Conservation (phyloP, 2,888 invertebrate species). For the Platycheirus albimanus region DNA sequence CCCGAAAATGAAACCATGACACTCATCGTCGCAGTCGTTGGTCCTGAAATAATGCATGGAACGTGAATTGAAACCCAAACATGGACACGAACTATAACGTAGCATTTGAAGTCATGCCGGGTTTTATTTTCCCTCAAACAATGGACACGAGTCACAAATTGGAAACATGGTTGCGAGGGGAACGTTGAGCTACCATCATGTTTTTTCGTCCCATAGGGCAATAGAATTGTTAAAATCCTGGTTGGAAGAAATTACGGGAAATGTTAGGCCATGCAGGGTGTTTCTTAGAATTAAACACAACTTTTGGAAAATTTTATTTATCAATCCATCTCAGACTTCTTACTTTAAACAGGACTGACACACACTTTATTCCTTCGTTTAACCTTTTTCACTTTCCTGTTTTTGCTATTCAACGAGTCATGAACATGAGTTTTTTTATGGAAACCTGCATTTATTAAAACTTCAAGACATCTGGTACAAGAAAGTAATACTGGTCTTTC, state of each 20-base stretch:
- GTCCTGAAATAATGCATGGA: slow-evolving; percentile 49
- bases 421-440: no score
- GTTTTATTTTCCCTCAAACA: slow-evolving; percentile 32
- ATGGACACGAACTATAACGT: slow-evolving; percentile 54
- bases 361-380: no score
- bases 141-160: slow-evolving; percentile 72
- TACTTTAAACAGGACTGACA: no score
- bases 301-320: no score
- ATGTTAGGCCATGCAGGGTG: slow-evolving; percentile 21
- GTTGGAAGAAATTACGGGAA: slow-evolving; percentile 10
- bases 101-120: slow-evolving; percentile 25
- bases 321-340: no score
- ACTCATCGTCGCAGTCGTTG: slow-evolving; percentile 30
- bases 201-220: slow-evolving; percentile 52
- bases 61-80: slow-evolving; percentile 62
- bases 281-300: neutral
- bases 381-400: no score
- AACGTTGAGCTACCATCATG: slow-evolving; percentile 48
- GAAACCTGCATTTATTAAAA: no score
- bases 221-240: slow-evolving; percentile 52
- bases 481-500: no score
- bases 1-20: slow-evolving; percentile 60
- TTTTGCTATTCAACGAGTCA: no score
- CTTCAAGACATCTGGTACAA: no score
- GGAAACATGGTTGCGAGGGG: slow-evolving; percentile 63